Conservation (phyloP, 1,140 invertebrate species). For the Zeugodacus cucurbitae region DNA sequence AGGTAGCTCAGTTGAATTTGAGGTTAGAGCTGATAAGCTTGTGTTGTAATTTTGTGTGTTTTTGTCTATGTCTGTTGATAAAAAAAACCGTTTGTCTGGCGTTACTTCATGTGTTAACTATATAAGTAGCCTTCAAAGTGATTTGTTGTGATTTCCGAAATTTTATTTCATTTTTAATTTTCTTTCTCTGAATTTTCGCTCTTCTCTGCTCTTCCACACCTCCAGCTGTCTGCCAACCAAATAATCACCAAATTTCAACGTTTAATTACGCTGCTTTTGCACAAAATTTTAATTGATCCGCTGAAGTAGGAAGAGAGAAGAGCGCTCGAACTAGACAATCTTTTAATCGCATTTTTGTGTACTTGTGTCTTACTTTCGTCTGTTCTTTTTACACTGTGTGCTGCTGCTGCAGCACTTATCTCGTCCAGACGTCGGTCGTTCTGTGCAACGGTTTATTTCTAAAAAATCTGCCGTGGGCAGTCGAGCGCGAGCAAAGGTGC, state of each 20-base stretch:
- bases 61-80: not conserved
- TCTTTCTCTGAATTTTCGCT: not conserved
- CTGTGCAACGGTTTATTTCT: not conserved
- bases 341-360: not conserved
- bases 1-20: not conserved
- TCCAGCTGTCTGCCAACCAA: not conserved
- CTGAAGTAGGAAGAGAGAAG: not conserved
- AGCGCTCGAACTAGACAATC: not conserved
- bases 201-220: not conserved
- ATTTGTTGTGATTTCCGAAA: not conserved
- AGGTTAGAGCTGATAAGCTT: not conserved
- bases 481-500: not conserved
- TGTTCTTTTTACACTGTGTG: not conserved
- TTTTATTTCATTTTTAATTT: not conserved
- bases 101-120: not conserved
- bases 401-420: not conserved
- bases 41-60: not conserved
- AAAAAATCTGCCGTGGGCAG: not conserved
- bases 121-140: not conserved
- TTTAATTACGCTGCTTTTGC: slow-evolving; percentile 6
- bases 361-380: not conserved
- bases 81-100: not conserved
- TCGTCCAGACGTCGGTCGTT: not conserved
- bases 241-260: not conserved
- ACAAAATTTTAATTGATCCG: not conserved